Evolutionary conservation across 2,888 invertebrate genomes (phyloP), one percentile per base, ranked within the genome.

Genomic region (Tetranychus truncatus): DNA sequence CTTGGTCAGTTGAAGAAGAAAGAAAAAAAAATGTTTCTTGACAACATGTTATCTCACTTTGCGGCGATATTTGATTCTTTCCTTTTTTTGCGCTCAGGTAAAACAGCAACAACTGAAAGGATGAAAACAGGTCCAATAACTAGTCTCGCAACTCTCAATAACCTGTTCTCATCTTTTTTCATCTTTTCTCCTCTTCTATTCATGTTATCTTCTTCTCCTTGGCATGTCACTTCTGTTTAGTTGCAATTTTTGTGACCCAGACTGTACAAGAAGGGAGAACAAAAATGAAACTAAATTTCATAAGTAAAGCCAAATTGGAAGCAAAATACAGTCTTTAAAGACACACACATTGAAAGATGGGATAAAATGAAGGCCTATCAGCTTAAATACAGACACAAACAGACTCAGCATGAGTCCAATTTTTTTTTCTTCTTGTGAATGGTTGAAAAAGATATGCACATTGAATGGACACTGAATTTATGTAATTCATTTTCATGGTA

Each of bases 71-170:
- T 55, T 55, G 55, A 15, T 55, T 55, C 15, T 55, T 55, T 55
- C 1, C 15, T 55, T 6, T 15, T 55, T n/a, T n/a, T n/a, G n/a
- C 55, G 9, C 55, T 55, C 55, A 55, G 55, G 55, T 55, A 55
- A 46, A 55, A 15, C 55, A 55, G 55, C 55, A 55, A 55, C 55
- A 55, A 55, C 9, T 55, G 55, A 55, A 55, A 55, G 15, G 15
- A 55, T 55, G 55, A 55, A 55, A 55, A 55, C 55, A 55, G 55
- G 55, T 55, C 55, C 21, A 9, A 9, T 15, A 24, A 69, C 34
- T 18, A 69, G 21, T 34, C 34, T 69, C 69, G 5, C 69, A 69
- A 69, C 69, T 69, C 69, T 69, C 69, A 21, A 69, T 69, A 21
- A 24, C 69, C 21, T 34, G 69, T 69, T 21, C 69, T 21, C 21